phyloP scores from a whole-genome alignment of 1,140 invertebrate species.

The Thaumetopoea pityocampa region DNA sequence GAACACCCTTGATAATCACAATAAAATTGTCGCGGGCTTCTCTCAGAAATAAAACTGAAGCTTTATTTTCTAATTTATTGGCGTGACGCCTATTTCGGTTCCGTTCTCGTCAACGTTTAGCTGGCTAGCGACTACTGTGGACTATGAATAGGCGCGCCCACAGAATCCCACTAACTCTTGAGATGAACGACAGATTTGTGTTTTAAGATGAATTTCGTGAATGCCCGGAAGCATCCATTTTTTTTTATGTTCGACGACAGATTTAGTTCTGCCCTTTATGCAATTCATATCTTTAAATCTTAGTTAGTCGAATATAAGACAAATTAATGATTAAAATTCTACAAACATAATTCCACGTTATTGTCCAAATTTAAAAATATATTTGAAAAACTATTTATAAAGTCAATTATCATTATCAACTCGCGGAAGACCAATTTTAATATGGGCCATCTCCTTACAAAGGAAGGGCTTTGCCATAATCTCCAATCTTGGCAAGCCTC shows the following conservation, averaged over 20 bases:
- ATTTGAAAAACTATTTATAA: too few species aligned
- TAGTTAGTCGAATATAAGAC: slow-evolving; percentile 7
- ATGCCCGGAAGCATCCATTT: slow-evolving; percentile 48
- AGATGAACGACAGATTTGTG: slow-evolving; percentile 69
- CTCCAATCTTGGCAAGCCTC: too few species aligned
- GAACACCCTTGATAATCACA: slow-evolving; percentile 52
- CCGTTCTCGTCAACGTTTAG: slow-evolving; percentile 57
- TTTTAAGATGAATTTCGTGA: slow-evolving; percentile 50
- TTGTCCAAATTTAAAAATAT: too few species aligned
- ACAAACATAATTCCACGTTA: too few species aligned
- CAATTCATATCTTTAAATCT: slow-evolving; percentile 12
- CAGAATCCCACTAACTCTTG: slow-evolving; percentile 32
- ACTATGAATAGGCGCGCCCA: slow-evolving; percentile 57
- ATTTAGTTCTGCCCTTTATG: slow-evolving; percentile 24
- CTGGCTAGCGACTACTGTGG: slow-evolving; percentile 28
- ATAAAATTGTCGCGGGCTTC: slow-evolving; percentile 48
- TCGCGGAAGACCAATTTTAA: too few species aligned
- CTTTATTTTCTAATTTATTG: slow-evolving; percentile 69
- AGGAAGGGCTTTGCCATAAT: too few species aligned
- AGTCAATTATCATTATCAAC: too few species aligned
- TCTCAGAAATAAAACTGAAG: slow-evolving; percentile 42
- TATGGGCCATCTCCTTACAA: too few species aligned
- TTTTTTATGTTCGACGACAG: slow-evolving; percentile 34
- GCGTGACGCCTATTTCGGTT: slow-evolving; percentile 58
- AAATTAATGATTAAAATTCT: slow-evolving; percentile 3